Conservation (phyloP, 2,888 invertebrate genomes). For the Zygogramma bicolorata region DNA sequence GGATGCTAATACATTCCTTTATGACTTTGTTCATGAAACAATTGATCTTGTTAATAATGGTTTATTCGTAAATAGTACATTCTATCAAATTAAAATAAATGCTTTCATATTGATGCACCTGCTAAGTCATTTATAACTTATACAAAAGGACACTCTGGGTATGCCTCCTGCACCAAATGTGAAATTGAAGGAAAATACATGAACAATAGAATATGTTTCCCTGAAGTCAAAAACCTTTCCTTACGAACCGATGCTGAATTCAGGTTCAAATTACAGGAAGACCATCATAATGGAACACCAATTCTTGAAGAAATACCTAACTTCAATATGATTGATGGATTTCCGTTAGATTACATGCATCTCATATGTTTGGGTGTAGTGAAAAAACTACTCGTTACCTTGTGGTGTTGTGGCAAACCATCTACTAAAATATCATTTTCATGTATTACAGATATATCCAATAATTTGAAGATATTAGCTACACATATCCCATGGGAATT, state of each 20-base stretch:
- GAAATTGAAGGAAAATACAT: slow-evolving; percentile 16
- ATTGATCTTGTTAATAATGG: slow-evolving; percentile 25
- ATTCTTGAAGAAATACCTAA: slow-evolving; percentile 8
- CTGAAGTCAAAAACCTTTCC: slow-evolving; percentile 19
- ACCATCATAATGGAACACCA: slow-evolving; percentile 18
- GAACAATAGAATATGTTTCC: slow-evolving; percentile 36
- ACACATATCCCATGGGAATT: slow-evolving; percentile 17
- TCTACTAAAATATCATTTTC: slow-evolving; percentile 9
- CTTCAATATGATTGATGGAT: slow-evolving; percentile 10
- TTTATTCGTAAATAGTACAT: slow-evolving; percentile 10
- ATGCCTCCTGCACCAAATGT: slow-evolving; percentile 47
- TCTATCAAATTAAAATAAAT: slow-evolving; percentile 35
- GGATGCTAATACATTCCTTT: slow-evolving; percentile 32
- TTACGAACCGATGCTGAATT: slow-evolving; percentile 18
- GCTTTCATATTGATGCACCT: slow-evolving; percentile 42
- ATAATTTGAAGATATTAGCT: not conserved
- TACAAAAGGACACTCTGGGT: slow-evolving; percentile 41
- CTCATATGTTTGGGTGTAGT: slow-evolving; percentile 11
- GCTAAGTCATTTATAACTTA: slow-evolving; percentile 39
- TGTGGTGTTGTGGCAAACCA: slow-evolving; percentile 1
- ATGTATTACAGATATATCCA: not conserved
- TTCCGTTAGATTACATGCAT: slow-evolving; percentile 20
- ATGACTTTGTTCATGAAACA: slow-evolving; percentile 38
- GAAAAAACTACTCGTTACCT: not conserved
- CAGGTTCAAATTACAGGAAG: slow-evolving; percentile 14